Evolutionary conservation across 2,113 vertebrate species (phyloP).

Genomic region (Smithornis capensis): DNA sequence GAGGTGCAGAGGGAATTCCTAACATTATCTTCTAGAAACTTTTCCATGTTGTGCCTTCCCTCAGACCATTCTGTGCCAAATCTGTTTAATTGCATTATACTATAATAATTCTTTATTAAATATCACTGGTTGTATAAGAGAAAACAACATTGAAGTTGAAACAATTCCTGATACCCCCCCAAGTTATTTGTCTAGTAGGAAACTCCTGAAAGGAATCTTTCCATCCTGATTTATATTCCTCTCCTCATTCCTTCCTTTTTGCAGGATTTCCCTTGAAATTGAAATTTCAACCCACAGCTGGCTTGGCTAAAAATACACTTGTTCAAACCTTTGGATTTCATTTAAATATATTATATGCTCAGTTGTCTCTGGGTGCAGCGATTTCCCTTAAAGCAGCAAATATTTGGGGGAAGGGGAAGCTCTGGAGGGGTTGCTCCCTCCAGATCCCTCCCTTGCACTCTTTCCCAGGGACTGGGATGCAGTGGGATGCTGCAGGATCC

Average conservation of each 20-base stretch:
- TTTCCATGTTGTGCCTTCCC: background rate
- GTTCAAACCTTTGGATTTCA: background rate
- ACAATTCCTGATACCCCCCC: background rate
- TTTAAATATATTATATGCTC: background rate
- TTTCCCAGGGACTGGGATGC: rapidly evolving
- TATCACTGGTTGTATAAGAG: rapidly evolving
- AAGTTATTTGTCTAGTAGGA: background rate
- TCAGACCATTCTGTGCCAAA: background rate
- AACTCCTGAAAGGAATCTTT: background rate
- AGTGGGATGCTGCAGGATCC: background rate
- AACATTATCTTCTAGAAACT: background rate
- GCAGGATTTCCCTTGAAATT: slow-evolving; percentile 3
- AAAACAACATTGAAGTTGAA: background rate
- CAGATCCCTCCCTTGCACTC: background rate
- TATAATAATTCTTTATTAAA: background rate
- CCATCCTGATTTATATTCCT: background rate
- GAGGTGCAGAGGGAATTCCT: background rate
- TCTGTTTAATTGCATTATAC: background rate
- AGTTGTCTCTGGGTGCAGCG: background rate
- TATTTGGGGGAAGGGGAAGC: background rate
- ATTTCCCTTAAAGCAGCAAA: background rate
- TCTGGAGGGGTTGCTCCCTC: background rate
- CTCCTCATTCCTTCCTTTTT: background rate
- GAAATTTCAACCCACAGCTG: background rate
- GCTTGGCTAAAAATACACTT: slow-evolving; percentile 6